Evolutionary conservation across 2,797 vertebrate genomes (phyloP).

Genomic region (Ptychadena robeensis): DNA sequence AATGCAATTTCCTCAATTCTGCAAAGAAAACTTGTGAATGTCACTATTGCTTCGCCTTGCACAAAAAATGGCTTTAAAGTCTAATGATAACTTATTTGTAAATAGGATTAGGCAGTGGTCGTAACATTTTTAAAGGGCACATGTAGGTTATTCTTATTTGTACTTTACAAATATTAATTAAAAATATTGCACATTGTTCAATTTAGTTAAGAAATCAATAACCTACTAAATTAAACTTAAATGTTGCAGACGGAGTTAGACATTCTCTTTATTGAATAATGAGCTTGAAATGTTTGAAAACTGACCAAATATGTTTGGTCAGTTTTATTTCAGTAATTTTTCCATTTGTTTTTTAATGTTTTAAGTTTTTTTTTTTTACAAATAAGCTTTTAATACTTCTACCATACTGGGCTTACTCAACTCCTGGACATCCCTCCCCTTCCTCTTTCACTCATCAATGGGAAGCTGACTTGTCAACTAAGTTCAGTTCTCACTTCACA

Average conservation of each 20-base stretch:
- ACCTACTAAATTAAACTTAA: not conserved
- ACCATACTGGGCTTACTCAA: too few species aligned
- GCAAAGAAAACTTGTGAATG: constrained; percentile 26
- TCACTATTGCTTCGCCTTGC: constrained; percentile 30
- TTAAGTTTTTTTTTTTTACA: not conserved
- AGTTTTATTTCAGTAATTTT: not conserved
- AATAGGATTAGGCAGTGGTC: not conserved
- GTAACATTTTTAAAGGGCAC: not conserved
- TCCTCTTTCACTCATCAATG: too few species aligned
- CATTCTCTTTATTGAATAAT: too few species aligned
- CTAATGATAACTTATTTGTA: constrained; percentile 7
- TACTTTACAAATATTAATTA: not conserved
- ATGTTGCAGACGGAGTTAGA: too few species aligned
- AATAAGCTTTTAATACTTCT: too few species aligned
- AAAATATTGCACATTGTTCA: not conserved
- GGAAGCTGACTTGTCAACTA: too few species aligned
- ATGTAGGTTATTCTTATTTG: not conserved
- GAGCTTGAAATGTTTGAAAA: too few species aligned
- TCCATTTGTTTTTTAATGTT: not conserved
- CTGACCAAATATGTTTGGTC: not conserved
- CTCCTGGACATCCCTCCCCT: too few species aligned
- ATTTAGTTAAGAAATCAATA: not conserved
- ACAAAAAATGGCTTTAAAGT: not conserved
- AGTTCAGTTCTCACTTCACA: too few species aligned
- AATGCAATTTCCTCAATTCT: constrained; percentile 63